Base-by-base conservation (phyloP, 2,113 vertebrate species). In the Nothoprocta perdicaria region DNA sequence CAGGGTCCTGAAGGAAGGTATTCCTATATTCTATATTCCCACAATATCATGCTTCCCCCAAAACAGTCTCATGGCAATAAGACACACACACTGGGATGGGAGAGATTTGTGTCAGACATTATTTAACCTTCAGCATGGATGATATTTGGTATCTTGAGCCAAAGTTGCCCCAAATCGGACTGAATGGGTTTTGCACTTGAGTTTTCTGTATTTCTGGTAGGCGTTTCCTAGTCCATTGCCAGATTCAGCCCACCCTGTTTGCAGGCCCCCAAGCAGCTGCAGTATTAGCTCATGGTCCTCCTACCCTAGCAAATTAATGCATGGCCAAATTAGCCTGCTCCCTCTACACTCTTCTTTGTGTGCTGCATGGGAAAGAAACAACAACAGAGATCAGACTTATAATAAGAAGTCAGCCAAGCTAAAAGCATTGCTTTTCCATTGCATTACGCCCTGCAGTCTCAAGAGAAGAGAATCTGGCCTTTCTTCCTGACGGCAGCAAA, bases 401-500 rank as follows among this genome's bases (percentile, higher is more conserved):
- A 65, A 9, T 1, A 79, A 35, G 27, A 45, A 77, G n/a, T 84
- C 45, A 89, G 60, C 41, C 67, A 93, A 82, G 71, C 23, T 63
- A 65, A 72, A 92, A 87, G 13, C 35, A 58, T 6, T 10, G 15
- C 45, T 67, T 38, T 38, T 38, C 35, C 35, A 38, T 38, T 38
- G 35, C 35, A 23, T 66, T 86, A 80, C 29, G 68, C 60, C 67
- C 45, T 63, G 13, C 60, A 45, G 31, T 53, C 78, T 84, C 38
- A 89, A 75, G 66, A 85, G 41, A 77, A 66, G 24, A 31, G 60
- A 82, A 74, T 33, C 38, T n/a, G 35, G 33, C 31, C 27, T 85
- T 84, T 69, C 86, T 65, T 80, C 63, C 48, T 72, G 80, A 85
- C 45, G 92, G 46, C 82, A 65, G 65, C 80, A 72, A 86, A 73